Evolutionary conservation across 2,888 invertebrate genomes (phyloP), one percentile per base, ranked within the genome.

Genomic region (Stictocephala bisonia): DNA sequence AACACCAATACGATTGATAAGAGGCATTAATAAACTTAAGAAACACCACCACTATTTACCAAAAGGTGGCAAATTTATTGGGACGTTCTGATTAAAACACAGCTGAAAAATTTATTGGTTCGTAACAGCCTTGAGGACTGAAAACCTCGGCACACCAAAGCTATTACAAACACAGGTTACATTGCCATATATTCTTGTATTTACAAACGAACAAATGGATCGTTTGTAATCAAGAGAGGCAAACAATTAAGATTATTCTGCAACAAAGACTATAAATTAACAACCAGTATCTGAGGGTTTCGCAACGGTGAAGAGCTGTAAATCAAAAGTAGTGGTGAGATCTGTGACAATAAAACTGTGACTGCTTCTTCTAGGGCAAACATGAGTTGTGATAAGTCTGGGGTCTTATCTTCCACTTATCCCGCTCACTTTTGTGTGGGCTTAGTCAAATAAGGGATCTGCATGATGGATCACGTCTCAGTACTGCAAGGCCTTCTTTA

Each of bases 91-190:
- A 64, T 64, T 44, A 64, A 64, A 64, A 44, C 44, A 44, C 64
- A 40, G 41, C n/a, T 64, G 64, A 64, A 24, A 64, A 64, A 64
- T 64, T 64, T 64, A 64, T 64, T 64, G 41, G 44, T 64, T 64
- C 44, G 26, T 27, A 53, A 53, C 27, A 58, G 31, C n/a, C 35
- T 41, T 44, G 41, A 64, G 44, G 64, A 44, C 64, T 64, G 60
- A 7, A 20, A 26, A 20, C 40, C 44, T 44, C 15, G 44, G 44
- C 4, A 15, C 6, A 27, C 64, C 24, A 44, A 64, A 27, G 9
- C 44, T 27, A 15, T 13, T 2, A 27, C 64, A 64, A 64, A 64
- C 64, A 64, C 4, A 0, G 44, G 64, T 44, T 64, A 35, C 44
- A 27, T 27, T 44, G 44, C 27, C 64, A 64, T 64, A 58, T 58